Percentiles rank a stretch among this genome's conserved stretches.
Conservation (phyloP, 2,888 invertebrate genomes). For the Sarcophaga subvicina region DNA sequence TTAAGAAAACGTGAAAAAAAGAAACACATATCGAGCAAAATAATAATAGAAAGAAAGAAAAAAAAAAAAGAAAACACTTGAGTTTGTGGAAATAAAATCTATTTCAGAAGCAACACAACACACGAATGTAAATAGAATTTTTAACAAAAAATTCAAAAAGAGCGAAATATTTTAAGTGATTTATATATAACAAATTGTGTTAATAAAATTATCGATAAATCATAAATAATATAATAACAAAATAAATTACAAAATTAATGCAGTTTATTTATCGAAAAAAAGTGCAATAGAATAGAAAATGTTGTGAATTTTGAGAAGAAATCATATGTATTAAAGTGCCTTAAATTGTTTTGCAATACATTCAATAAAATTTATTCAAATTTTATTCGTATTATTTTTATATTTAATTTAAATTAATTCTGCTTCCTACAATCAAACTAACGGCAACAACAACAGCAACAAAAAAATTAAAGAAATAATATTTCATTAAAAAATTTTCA, state of each 20-base stretch:
- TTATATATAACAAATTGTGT: slow-evolving; percentile 39
- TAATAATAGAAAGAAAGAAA: slow-evolving; percentile 4
- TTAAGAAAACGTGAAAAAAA: slow-evolving; percentile 25
- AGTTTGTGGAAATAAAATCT: slow-evolving; percentile 27
- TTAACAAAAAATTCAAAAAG: neutral
- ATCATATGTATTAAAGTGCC: slow-evolving; percentile 33
- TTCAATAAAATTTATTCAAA: slow-evolving; percentile 34
- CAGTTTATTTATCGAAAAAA: neutral
- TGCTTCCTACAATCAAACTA: slow-evolving; percentile 52
- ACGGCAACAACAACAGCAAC: neutral
- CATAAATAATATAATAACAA: neutral
- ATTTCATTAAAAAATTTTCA: neutral
- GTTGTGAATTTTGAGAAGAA: slow-evolving; percentile 30
- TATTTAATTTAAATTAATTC: slow-evolving; percentile 12
- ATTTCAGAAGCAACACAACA: neutral
- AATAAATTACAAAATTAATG: too few relatives aligned
- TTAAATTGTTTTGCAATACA: slow-evolving; percentile 52
- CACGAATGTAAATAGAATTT: neutral
- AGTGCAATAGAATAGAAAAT: slow-evolving; percentile 53
- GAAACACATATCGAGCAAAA: neutral
- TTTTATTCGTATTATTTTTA: neutral
- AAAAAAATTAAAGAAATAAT: neutral
- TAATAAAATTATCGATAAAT: slow-evolving; percentile 27
- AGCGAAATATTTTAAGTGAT: slow-evolving; percentile 15
- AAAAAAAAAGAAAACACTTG: slow-evolving; percentile 32